phyloP scores from a whole-genome alignment of 1,140 invertebrate species.

The Pectinophora gossypiella region DNA sequence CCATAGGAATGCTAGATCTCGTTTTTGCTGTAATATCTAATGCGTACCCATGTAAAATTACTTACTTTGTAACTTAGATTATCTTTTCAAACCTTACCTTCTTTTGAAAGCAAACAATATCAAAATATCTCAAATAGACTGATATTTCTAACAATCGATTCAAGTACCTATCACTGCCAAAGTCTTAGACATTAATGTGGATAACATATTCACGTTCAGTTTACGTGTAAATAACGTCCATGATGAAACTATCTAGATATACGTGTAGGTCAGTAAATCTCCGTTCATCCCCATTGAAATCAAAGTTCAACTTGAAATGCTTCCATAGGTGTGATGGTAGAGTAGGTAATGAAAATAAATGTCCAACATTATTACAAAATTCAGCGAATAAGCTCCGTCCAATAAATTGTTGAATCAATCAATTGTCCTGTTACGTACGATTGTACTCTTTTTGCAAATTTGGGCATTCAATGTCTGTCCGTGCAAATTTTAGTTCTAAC shows the following conservation, averaged over 20 bases:
- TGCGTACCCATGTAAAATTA: not conserved
- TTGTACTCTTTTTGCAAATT: not conserved
- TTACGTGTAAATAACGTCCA: not conserved
- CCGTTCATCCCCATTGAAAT: not conserved
- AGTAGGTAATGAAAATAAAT: not conserved
- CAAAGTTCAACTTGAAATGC: slow-evolving; percentile 13
- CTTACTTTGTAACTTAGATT: not conserved
- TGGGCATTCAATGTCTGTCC: too few species aligned
- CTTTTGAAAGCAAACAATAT: not conserved
- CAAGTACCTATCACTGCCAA: slow-evolving; percentile 64
- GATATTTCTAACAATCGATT: slow-evolving; percentile 42
- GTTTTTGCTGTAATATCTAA: slow-evolving; percentile 23
- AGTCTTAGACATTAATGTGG: slow-evolving; percentile 45
- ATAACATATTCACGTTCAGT: not conserved
- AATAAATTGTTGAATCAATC: slow-evolving; percentile 34
- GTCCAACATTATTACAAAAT: slow-evolving; percentile 20
- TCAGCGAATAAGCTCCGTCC: slow-evolving; percentile 58
- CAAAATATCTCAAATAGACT: slow-evolving; percentile 37
- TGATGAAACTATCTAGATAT: not conserved
- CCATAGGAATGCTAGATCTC: slow-evolving; percentile 67
- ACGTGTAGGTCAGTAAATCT: not conserved
- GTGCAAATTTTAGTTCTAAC: not conserved
- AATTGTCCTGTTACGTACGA: slow-evolving; percentile 14
- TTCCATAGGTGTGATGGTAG: slow-evolving; percentile 12
- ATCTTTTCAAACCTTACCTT: not conserved